These are phyloP conservation scores for Staurois parvus DNA, from an alignment of 2,797 vertebrate species.

Conservation along the genomic window DNA sequence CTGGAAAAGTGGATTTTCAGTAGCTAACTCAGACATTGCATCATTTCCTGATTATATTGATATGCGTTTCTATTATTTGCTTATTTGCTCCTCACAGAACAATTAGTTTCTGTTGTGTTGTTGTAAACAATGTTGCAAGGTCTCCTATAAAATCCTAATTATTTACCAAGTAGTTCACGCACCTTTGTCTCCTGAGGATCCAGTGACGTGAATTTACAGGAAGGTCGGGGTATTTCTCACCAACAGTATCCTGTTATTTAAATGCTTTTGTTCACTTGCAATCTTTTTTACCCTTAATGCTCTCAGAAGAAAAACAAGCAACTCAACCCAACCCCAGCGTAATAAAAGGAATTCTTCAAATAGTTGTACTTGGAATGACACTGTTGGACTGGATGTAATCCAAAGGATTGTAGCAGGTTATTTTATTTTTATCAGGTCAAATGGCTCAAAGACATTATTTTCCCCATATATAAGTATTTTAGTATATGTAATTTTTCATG, in stretches of 20 bases:
- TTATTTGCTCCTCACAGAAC: conserved; percentile 85
- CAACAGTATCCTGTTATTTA: conserved; percentile 99
- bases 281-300: conserved; percentile 83
- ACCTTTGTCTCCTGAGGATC: conserved; percentile 93
- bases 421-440: conserved; percentile 65
- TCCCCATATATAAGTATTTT: conserved; percentile 15
- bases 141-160: conserved; percentile 92
- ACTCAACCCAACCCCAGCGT: conserved; percentile 70
- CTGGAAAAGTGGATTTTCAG: conserved; percentile 73
- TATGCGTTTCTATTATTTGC: conserved; percentile 85
- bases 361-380: conserved; percentile 61
- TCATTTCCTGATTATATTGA: conserved; percentile 85
- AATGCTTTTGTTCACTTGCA: conserved; percentile 95
- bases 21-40: conserved; percentile 80
- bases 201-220: conserved; percentile 96
- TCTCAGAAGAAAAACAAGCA: conserved; percentile 90
- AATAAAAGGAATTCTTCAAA: conserved; percentile 70
- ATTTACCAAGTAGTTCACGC: conserved; percentile 91
- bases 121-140: conserved; percentile 88
- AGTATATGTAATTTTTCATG: conserved; percentile 30
- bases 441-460: conserved; percentile 14
- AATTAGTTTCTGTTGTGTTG: conserved; percentile 86
- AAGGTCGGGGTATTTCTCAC: conserved; percentile 98
- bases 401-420: conserved; percentile 65
- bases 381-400: conserved; percentile 55